These are phyloP conservation scores for Plusia festucae DNA, from an alignment of 2,888 invertebrate genomes.

Conservation along the genomic window DNA sequence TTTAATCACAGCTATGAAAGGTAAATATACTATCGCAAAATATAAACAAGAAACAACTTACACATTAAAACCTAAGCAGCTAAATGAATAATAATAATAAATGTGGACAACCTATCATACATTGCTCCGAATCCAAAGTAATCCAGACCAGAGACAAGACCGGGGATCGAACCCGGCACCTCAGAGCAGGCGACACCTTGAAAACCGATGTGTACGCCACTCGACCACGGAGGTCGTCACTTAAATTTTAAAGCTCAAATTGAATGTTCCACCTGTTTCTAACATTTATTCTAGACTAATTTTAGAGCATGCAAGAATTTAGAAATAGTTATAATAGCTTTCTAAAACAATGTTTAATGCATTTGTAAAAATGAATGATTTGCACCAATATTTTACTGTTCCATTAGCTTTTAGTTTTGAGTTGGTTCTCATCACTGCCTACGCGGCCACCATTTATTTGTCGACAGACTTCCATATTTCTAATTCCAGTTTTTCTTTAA, in stretches of 20 bases:
- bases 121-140: too few relatives aligned
- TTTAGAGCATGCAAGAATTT: constrained; percentile 13
- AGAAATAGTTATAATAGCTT: constrained; percentile 34
- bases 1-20: too few relatives aligned
- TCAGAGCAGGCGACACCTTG: too few relatives aligned
- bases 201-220: too few relatives aligned
- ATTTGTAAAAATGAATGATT: constrained; percentile 62
- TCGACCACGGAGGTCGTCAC: too few relatives aligned
- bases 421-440: constrained; percentile 64
- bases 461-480: constrained; percentile 42
- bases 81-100: too few relatives aligned
- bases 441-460: constrained; percentile 58
- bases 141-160: too few relatives aligned
- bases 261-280: not conserved
- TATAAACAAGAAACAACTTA: too few relatives aligned
- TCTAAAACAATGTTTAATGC: constrained; percentile 50
- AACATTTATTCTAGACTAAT: constrained; percentile 11
- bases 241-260: not conserved
- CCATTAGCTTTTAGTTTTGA: constrained; percentile 68
- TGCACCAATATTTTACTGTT: constrained; percentile 65
- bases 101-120: too few relatives aligned
- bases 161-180: too few relatives aligned
- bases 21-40: too few relatives aligned
- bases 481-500: constrained; percentile 30
- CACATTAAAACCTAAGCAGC: too few relatives aligned